Conservation (phyloP, 2,888 invertebrate genomes). For the Pemphredon lugubris region DNA sequence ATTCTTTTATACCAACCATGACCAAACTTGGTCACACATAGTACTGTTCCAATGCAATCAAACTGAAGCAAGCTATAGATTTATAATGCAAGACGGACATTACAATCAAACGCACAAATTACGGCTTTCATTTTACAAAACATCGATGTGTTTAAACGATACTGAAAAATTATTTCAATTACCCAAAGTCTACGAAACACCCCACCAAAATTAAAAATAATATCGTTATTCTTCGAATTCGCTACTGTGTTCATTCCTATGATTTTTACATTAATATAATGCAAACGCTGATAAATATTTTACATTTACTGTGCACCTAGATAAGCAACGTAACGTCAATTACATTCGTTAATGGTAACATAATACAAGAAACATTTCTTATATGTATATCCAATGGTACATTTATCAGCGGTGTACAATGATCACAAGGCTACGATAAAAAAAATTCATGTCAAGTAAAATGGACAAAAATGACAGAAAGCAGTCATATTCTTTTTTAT, state of each 20-base stretch:
- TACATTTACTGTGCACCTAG: too few relatives aligned
- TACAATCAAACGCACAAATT: conserved; percentile 4
- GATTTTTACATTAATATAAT: too few relatives aligned
- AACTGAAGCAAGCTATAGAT: not conserved
- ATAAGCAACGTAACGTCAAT: too few relatives aligned
- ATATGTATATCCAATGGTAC: too few relatives aligned
- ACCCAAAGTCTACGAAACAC: not conserved
- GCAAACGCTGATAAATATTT: too few relatives aligned
- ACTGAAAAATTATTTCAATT: not conserved
- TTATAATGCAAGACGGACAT: not conserved
- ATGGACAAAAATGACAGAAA: conserved; percentile 6
- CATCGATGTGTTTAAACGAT: not conserved
- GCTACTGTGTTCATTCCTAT: too few relatives aligned
- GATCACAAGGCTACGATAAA: conserved; percentile 19
- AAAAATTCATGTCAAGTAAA: conserved; percentile 9
- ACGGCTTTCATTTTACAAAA: not conserved
- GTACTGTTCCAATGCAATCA: not conserved
- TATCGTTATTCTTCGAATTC: not conserved
- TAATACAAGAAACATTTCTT: too few relatives aligned
- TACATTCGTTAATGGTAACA: too few relatives aligned
- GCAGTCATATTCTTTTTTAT: conserved; percentile 3
- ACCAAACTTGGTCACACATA: too few relatives aligned
- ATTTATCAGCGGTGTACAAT: not conserved
- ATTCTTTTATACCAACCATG: too few relatives aligned
- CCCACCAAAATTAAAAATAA: not conserved